Conservation (phyloP, 2,888 invertebrate genomes). For the Brachyptera risi region DNA sequence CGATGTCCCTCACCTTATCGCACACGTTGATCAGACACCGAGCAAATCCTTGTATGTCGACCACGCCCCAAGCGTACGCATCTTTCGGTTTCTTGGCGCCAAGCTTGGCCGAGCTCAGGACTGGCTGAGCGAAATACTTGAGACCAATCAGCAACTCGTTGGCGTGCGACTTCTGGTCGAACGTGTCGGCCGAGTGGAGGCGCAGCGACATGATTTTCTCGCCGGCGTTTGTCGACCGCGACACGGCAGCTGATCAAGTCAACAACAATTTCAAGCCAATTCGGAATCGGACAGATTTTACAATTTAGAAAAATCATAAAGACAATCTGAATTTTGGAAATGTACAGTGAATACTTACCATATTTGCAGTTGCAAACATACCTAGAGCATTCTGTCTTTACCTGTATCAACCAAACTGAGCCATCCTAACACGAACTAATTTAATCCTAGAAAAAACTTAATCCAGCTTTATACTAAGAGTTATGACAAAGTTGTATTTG, state of each 20-base stretch:
- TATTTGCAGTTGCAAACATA: too few relatives aligned
- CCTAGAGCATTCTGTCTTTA: too few relatives aligned
- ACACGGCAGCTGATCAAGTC: constrained; percentile 14
- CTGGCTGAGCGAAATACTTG: constrained; percentile 47
- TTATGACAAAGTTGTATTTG: too few relatives aligned
- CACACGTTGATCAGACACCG: constrained; percentile 52
- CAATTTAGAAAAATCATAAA: too few relatives aligned
- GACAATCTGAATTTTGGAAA: too few relatives aligned
- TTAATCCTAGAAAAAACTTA: too few relatives aligned
- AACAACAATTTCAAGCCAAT: too few relatives aligned
- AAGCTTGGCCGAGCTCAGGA: not conserved
- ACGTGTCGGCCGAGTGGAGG: constrained; percentile 50
- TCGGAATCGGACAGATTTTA: too few relatives aligned
- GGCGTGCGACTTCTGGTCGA: constrained; percentile 51
- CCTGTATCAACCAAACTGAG: too few relatives aligned
- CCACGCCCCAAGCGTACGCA: constrained; percentile 39
- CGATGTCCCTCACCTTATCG: constrained; percentile 47
- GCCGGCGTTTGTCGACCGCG: constrained; percentile 20
- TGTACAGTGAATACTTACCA: too few relatives aligned
- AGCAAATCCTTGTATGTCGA: constrained; percentile 46
- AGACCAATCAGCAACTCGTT: constrained; percentile 56
- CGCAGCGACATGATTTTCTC: constrained; percentile 40
- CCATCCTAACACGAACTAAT: too few relatives aligned
- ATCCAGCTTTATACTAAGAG: too few relatives aligned
- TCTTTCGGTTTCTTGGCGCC: constrained; percentile 32